Base-by-base conservation (phyloP, 2,113 vertebrate species). In the Amphilophus citrinellus region DNA sequence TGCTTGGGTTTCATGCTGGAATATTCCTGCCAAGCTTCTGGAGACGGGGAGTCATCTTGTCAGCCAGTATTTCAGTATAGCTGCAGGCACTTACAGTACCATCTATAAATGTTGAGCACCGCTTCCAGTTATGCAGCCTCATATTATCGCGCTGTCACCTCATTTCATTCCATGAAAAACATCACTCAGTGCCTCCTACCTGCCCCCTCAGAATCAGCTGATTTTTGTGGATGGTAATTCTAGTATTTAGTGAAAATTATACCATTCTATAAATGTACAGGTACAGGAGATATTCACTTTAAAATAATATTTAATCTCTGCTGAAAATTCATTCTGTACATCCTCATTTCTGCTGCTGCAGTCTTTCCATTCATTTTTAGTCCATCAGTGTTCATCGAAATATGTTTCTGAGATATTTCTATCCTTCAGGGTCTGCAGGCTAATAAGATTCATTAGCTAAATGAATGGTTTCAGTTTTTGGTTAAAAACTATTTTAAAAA, bases 371-470 rank as follows among this genome's bases (percentile, higher is more conserved):
- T 73, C 66, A 71, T 30, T 73, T 32, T 32, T 32, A 53, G 17
- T 53, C 44, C 66, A 53, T 10, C 24, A 11, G 65, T 20, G 10
- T 50, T 11, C 15, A 71, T 50, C 14, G 0, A 0, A 7, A 27
- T 50, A 10, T 27, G 30, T 13, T 53, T 50, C 20, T 30, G 44
- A 71, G 65, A 4, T 44, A 2, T 17, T 50, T 17, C 11, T 6
- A 6, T 15, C 7, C 37, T 9, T 5, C 37, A 50, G 0, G 24
- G 32, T 11, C 44, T 11, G 27, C 11, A 30, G 0, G 50, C 30
- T 0, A 6, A 53, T 71, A 6, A 71, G 15, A 50, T 20, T 10
- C 42, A 50, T 71, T 50, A 71, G 15, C 42, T 71, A 30, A 71
- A 10, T 71, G 47, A 30, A 71, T 20, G 42, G 18, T 71, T 71